Evolutionary conservation across 2,113 vertebrate genomes (phyloP).

Genomic region (Heptranchias perlo): DNA sequence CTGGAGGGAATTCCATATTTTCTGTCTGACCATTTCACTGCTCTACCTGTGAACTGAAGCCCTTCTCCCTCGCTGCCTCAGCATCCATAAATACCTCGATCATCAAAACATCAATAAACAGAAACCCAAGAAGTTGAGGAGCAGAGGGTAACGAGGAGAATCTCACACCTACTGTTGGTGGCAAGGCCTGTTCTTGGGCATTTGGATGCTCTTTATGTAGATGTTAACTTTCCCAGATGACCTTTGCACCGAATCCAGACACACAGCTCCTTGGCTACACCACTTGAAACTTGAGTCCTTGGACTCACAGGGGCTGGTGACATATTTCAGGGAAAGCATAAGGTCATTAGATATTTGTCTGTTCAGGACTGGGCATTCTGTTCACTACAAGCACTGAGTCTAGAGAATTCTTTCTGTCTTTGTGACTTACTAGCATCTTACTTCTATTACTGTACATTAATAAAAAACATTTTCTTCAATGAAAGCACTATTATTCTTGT

Average conservation of each 20-base stretch:
- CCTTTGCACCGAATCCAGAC: background rate
- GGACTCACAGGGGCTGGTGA: background rate
- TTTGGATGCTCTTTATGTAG: background rate
- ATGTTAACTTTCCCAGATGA: background rate
- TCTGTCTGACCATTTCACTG: conserved; percentile 63
- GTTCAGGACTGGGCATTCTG: background rate
- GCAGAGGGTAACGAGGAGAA: background rate
- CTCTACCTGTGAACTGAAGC: conserved; percentile 58
- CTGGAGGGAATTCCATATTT: conserved; percentile 57
- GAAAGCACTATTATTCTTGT: too few species aligned
- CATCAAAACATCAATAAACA: conserved; percentile 49
- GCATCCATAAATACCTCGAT: conserved; percentile 55
- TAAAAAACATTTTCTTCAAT: too few species aligned
- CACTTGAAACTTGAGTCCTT: background rate
- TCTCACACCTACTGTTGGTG: background rate
- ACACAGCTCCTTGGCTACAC: background rate
- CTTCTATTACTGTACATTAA: too few species aligned
- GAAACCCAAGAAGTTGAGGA: conserved; percentile 45
- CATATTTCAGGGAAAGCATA: background rate
- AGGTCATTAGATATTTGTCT: background rate
- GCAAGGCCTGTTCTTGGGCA: background rate
- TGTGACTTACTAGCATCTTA: too few species aligned
- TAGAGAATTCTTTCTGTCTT: background rate
- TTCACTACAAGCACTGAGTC: background rate
- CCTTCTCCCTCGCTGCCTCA: conserved; percentile 38